phyloP scores from a whole-genome alignment of 2,888 invertebrate species.

The Lithophane socia region DNA sequence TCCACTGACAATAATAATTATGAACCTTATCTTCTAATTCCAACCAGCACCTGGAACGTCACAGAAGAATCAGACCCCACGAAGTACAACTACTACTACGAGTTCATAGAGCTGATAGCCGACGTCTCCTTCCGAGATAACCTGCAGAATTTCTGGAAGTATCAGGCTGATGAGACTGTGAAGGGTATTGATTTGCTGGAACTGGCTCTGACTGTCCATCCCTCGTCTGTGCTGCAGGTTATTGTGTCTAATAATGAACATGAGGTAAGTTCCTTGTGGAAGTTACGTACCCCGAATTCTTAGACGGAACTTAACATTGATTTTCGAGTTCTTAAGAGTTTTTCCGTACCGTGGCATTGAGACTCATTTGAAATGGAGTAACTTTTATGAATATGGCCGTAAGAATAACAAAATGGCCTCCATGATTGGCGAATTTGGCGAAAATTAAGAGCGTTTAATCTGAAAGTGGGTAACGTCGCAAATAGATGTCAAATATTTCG shows the following conservation, averaged over 20 bases:
- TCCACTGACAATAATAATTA: neutral
- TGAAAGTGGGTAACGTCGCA: too few species aligned
- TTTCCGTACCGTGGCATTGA: too few species aligned
- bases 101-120: conserved; percentile 83
- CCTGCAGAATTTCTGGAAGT: conserved; percentile 93
- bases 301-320: too few species aligned
- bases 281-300: too few species aligned
- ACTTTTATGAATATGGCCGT: too few species aligned
- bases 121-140: conserved; percentile 87
- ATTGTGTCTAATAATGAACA: conserved; percentile 72
- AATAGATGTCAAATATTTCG: too few species aligned
- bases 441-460: too few species aligned
- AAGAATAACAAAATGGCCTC: too few species aligned
- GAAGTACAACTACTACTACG: conserved; percentile 82
- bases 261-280: conserved; percentile 63
- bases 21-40: neutral
- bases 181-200: conserved; percentile 90
- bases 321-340: too few species aligned
- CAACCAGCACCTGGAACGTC: conserved; percentile 83
- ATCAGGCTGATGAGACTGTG: conserved; percentile 91
- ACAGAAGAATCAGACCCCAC: conserved; percentile 80
- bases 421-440: too few species aligned
- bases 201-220: conserved; percentile 89
- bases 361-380: too few species aligned
- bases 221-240: conserved; percentile 75